These are phyloP conservation scores for Nemapogon koenigi DNA, from an alignment of 2,888 invertebrate genomes.

Conservation along the genomic window DNA sequence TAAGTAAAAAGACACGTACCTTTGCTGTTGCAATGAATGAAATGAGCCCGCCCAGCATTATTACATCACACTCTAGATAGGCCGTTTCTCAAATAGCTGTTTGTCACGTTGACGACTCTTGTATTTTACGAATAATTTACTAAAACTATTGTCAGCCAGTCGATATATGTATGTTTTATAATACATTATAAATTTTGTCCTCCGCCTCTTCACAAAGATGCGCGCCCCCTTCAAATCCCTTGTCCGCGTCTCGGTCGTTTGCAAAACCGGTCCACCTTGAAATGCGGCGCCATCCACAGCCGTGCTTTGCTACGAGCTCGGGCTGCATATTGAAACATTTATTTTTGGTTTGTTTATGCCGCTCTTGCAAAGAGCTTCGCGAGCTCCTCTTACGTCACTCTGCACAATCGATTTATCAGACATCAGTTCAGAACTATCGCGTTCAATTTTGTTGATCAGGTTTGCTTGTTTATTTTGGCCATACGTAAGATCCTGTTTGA, in stretches of 20 bases:
- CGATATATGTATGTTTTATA: too few species aligned
- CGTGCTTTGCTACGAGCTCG: constrained; percentile 1
- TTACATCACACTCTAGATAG: too few species aligned
- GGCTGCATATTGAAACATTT: constrained; percentile 12
- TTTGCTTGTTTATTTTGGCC: too few species aligned
- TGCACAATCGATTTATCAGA: too few species aligned
- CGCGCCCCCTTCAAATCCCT: constrained; percentile 4
- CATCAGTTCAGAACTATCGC: too few species aligned
- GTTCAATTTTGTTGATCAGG: too few species aligned
- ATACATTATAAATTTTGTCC: too few species aligned
- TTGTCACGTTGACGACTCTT: too few species aligned
- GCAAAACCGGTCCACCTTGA: constrained; percentile 47
- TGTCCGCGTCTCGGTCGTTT: constrained; percentile 11
- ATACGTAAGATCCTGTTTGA: too few species aligned
- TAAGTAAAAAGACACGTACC: constrained; percentile 24
- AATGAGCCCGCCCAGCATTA: constrained; percentile 16
- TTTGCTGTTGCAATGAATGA: constrained; percentile 24
- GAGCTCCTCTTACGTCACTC: constrained; percentile 42
- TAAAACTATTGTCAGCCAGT: too few species aligned
- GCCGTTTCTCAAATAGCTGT: too few species aligned
- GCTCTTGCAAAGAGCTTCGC: constrained; percentile 34
- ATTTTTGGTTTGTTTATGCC: constrained; percentile 31
- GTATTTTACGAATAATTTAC: too few species aligned
- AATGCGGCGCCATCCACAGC: constrained; percentile 6
- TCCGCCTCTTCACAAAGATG: constrained; percentile 3